Evolutionary conservation across 2,113 vertebrate species (phyloP).

Genomic region (Phoxinus phoxinus): DNA sequence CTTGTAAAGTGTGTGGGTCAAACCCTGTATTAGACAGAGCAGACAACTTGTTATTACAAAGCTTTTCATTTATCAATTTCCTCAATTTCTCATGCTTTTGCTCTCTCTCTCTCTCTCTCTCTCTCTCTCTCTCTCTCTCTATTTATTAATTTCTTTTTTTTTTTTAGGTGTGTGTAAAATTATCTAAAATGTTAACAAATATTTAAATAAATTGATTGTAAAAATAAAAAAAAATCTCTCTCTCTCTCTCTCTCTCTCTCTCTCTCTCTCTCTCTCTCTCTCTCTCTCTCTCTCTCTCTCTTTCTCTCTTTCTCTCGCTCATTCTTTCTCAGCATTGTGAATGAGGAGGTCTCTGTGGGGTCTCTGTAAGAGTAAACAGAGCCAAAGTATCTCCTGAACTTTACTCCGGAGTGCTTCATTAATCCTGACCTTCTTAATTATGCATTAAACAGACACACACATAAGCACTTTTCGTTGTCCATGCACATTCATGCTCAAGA

Average conservation of each 20-base stretch:
- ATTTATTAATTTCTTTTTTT: too few species aligned
- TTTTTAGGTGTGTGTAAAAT: too few species aligned
- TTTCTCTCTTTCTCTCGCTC: background rate
- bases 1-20: background rate
- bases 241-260: too few species aligned
- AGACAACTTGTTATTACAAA: conserved; percentile 12
- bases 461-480: conserved; percentile 51
- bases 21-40: conserved; percentile 15
- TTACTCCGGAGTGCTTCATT: conserved; percentile 86
- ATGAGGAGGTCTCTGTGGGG: conserved; percentile 20
- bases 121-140: background rate
- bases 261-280: background rate
- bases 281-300: background rate
- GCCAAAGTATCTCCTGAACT: conserved; percentile 87
- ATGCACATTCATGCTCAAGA: conserved; percentile 53
- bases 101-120: background rate
- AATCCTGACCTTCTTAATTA: conserved; percentile 93
- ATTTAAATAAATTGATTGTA: too few species aligned
- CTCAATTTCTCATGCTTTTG: background rate
- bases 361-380: conserved; percentile 78
- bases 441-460: conserved; percentile 78
- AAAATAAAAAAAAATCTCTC: too few species aligned
- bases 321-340: background rate
- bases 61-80: background rate
- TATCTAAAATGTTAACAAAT: too few species aligned